phyloP scores from a whole-genome alignment of 1,140 invertebrate genomes.

The Alviniconcha marisindica region DNA sequence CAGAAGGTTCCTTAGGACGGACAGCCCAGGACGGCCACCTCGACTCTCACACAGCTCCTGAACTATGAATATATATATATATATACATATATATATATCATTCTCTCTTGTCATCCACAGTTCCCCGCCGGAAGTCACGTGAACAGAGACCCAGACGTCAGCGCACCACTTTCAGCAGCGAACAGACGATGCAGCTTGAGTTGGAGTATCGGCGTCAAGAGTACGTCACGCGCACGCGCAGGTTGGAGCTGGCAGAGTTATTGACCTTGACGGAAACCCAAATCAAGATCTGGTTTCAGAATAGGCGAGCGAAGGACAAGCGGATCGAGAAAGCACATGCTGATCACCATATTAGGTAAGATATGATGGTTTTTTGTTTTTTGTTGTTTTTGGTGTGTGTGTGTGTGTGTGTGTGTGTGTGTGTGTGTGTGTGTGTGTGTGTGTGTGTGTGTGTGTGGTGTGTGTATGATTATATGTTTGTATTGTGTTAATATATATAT shows the following conservation, averaged over 20 bases:
- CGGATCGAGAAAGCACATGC: conserved; percentile 95
- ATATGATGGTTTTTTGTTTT: not conserved
- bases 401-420: no score
- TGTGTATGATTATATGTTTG: not conserved
- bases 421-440: not conserved
- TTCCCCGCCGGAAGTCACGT: conserved; percentile 89
- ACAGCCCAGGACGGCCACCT: no score
- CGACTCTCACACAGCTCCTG: no score
- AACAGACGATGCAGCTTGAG: conserved; percentile 93
- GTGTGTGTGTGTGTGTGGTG: not conserved
- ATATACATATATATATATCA: no score
- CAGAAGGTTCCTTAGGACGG: no score
- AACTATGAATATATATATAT: no score
- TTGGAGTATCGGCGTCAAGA: conserved; percentile 93
- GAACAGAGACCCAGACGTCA: conserved; percentile 91
- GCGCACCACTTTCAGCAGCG: conserved; percentile 94
- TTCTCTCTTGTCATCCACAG: conserved; percentile 81
- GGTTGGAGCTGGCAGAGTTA: conserved; percentile 89
- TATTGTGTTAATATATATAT: not conserved
- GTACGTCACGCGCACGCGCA: conserved; percentile 90
- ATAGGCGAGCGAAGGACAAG: conserved; percentile 95
- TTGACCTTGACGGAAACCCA: conserved; percentile 90
- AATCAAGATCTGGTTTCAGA: conserved; percentile 88
- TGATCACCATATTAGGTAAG: conserved; percentile 87
- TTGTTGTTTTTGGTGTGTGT: not conserved